Base-by-base conservation (phyloP, 1,140 invertebrate genomes). In the Ylistrum balloti region DNA sequence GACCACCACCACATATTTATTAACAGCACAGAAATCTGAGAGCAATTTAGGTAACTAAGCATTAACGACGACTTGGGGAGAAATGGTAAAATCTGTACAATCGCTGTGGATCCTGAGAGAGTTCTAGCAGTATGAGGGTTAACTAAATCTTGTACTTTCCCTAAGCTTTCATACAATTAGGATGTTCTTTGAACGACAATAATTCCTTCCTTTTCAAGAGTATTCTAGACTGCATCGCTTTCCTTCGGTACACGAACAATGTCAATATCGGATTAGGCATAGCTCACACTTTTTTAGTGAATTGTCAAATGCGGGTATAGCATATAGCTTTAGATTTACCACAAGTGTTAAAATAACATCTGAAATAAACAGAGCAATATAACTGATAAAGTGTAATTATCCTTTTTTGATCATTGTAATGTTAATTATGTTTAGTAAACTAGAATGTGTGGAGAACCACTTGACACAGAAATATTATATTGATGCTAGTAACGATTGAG, bases 111-210 rank as follows among this genome's bases (percentile, higher is more conserved):
- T 74, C 56, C 56, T 28, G 5, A n/a, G 56, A 74, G 22, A 74
- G 5, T 74, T 1, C n/a, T 74, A n/a, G n/a, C 56, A 28, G 56
- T 74, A 74, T 74, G 17, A 28, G 56, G 56, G 56, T 28, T 74
- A 74, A 74, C n/a, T 5, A 28, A 74, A 74, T 74, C 56, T 28
- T n/a, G 56, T 74, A 74, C 56, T 74, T 74, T 74, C 56, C n/a
- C 28, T 28, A 3, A 74, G 56, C 56, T 28, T 74, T 74, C n/a
- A 74, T 28, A 74, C 13, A 28, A 74, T 74, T 74, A n/a, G 5
- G 56, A n/a, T 74, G 11, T 74, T 74, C n/a, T 74, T 28, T 74
- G 56, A 5, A 74, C n/a, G 56, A 5, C 28, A 28, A 74, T 28
- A 74, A n/a, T 74, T 74, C n/a, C 56, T 9, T 74, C 56, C 56